Conservation (phyloP, 92 coral and sea anemone genomes). For the Phenganax stokvisi region DNA sequence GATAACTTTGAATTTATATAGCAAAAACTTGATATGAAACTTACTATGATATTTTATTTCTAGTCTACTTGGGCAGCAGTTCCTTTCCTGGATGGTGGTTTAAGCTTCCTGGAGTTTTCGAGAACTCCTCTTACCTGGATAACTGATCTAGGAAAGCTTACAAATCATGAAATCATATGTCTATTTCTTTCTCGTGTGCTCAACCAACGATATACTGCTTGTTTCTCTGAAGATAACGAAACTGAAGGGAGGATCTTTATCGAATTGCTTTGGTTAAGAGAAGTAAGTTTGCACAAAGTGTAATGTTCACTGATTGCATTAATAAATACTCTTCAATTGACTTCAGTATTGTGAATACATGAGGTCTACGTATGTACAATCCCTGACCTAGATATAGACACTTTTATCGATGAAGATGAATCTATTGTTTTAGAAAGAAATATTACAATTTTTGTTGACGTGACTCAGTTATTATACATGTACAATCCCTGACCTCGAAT, state of each 20-base stretch:
- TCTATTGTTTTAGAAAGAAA: neutral
- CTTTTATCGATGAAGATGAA: too few species aligned
- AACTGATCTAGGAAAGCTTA: neutral
- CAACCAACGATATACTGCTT: neutral
- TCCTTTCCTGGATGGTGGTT: slow-evolving; percentile 31
- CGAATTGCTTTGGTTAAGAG: slow-evolving; percentile 34
- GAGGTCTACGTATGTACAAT: too few species aligned
- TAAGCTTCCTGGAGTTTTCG: slow-evolving; percentile 14
- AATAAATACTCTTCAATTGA: too few species aligned
- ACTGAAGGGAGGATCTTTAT: slow-evolving; percentile 1
- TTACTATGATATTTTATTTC: neutral
- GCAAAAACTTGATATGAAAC: neutral
- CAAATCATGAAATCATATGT: slow-evolving; percentile 10
- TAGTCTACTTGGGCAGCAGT: slow-evolving; percentile 22
- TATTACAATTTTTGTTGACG: too few species aligned
- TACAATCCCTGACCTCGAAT: neutral
- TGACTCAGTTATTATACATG: neutral
- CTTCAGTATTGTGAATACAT: too few species aligned
- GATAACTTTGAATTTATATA: too few species aligned
- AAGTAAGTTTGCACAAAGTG: slow-evolving; percentile 7
- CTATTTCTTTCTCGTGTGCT: slow-evolving; percentile 7
- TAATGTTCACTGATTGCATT: neutral
- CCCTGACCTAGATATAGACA: too few species aligned
- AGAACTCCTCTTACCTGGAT: neutral
- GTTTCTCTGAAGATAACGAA: neutral